These are phyloP conservation scores for Mesembrinibis cayennensis DNA, from an alignment of 2,113 vertebrate genomes.

Conservation along the genomic window DNA sequence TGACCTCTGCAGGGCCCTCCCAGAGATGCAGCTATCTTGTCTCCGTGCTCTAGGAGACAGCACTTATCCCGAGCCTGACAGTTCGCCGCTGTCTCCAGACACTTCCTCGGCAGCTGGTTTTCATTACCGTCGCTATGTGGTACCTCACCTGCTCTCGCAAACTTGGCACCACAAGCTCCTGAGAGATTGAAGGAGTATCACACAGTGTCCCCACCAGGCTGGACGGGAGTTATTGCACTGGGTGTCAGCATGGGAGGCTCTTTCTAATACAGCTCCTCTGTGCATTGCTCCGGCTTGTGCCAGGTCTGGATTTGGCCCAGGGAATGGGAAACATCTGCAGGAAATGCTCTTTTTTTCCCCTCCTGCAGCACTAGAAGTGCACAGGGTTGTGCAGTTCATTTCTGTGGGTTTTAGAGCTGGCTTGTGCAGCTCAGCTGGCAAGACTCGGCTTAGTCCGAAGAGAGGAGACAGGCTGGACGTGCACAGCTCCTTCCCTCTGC, in stretches of 20 bases:
- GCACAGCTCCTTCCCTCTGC: neutral
- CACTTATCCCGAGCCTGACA: neutral
- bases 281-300: neutral
- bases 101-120: neutral
- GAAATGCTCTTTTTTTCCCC: neutral
- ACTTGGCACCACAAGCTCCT: neutral
- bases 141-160: conserved; percentile 26
- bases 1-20: conserved; percentile 13
- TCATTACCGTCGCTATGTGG: neutral
- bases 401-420: neutral
- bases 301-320: neutral
- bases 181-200: neutral
- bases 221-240: neutral
- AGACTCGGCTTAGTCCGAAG: rapidly evolving
- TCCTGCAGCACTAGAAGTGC: neutral
- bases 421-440: neutral
- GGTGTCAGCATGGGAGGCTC: neutral
- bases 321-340: neutral
- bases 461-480: neutral
- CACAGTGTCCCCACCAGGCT: neutral
- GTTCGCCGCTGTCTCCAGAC: neutral
- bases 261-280: neutral
- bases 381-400: neutral
- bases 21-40: conserved; percentile 1
- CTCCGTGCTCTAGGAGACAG: neutral